Base-by-base conservation (phyloP, 2,797 vertebrate genomes). In the Cetoscarus ocellatus region DNA sequence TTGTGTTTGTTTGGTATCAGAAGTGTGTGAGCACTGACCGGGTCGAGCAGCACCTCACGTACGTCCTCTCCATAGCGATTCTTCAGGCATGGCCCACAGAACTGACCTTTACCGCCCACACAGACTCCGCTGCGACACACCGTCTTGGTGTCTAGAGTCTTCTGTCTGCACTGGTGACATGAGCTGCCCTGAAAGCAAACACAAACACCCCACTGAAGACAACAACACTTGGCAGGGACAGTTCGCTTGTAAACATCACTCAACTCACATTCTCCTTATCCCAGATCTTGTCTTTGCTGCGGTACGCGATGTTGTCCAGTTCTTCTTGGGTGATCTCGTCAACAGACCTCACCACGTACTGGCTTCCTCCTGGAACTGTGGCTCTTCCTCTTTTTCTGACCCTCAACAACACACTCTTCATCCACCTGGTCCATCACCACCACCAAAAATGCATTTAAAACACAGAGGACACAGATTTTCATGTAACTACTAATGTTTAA, bases 1-100 rank as follows among this genome's bases (percentile, higher is more conserved):
- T 8, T 3, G 45, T 67, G 43, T 38, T 3, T 42, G 48, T 19
- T 17, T 18, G 40, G 14, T 36, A 54, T 39, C 12, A 13, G 0
- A 0, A 17, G 14, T 58, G 15, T 5, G 0, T 66, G 6, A 47
- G 11, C 18, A 89, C 96, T 94, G 82, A 98, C 98, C 77, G 97
- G 96, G 86, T 99, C 96, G 6, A 99, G 94, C 87, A 99, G 93
- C 0, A 96, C 97, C 0, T 88, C 77, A 15, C 95, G 81, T 43
- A 99, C 97, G 1, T 99, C 97, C 89, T 99, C 98, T 27, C 98
- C 98, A 0, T 99, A 99, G 19, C 98, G 96, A 75, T 99, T 99
- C 57, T 97, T 96, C 70, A 99, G 93, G 68, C 98, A 99, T 0
- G 97, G 98, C 0, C 97, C 98, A 59, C 98, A 99, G 67, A 99